These are phyloP conservation scores for Hylaeus volcanicus DNA, from an alignment of 1,140 invertebrate species.

Conservation along the genomic window DNA sequence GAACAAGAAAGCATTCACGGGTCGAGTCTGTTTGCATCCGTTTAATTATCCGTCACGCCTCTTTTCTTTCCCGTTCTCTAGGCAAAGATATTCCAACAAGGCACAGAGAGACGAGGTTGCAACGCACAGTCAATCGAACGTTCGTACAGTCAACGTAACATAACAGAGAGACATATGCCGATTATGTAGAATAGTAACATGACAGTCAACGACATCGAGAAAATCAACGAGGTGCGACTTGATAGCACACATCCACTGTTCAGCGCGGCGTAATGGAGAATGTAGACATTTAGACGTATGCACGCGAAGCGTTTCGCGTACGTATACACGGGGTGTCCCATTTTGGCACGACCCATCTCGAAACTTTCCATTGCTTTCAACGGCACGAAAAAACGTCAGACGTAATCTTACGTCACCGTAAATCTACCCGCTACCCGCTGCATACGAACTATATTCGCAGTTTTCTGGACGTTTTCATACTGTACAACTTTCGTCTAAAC, in stretches of 20 bases:
- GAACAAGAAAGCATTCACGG: slow-evolving; percentile 23
- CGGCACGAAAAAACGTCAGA: too few relatives aligned
- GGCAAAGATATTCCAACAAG: slow-evolving; percentile 59
- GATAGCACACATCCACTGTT: slow-evolving; percentile 76
- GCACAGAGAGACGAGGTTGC: slow-evolving; percentile 61
- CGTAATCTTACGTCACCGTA: too few relatives aligned
- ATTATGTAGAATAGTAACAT: slow-evolving; percentile 63
- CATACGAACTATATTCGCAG: too few relatives aligned
- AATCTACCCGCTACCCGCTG: too few relatives aligned
- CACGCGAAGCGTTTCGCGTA: slow-evolving; percentile 35
- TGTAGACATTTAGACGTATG: slow-evolving; percentile 39
- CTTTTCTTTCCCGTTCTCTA: background rate
- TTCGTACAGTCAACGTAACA: slow-evolving; percentile 66
- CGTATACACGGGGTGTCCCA: slow-evolving; percentile 40
- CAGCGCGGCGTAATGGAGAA: slow-evolving; percentile 45
- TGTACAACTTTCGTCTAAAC: too few relatives aligned
- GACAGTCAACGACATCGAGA: slow-evolving; percentile 74
- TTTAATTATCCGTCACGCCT: slow-evolving; percentile 15
- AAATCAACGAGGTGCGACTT: slow-evolving; percentile 73
- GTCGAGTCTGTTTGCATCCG: slow-evolving; percentile 12
- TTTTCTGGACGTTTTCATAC: too few relatives aligned
- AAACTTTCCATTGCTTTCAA: too few relatives aligned
- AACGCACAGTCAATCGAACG: slow-evolving; percentile 70
- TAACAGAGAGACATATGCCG: slow-evolving; percentile 21
- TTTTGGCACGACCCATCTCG: too few relatives aligned